Evolutionary conservation across 2,113 vertebrate genomes (phyloP).

Genomic region (Sceloporus undulatus): DNA sequence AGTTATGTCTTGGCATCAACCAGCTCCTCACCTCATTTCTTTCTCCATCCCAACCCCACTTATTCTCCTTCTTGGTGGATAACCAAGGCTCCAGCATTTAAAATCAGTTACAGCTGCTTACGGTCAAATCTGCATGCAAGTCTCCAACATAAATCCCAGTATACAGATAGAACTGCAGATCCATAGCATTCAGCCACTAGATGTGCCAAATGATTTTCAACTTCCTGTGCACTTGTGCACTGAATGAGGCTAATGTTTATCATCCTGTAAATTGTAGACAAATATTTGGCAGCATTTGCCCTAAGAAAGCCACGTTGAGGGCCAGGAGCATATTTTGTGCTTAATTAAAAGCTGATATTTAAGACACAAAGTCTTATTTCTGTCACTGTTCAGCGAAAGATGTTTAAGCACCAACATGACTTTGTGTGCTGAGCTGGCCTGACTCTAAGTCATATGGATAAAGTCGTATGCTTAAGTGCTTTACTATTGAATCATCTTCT

Average conservation of each 20-base stretch:
- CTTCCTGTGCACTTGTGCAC: constrained; percentile 59
- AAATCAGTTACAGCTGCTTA: background rate
- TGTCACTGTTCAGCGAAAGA: background rate
- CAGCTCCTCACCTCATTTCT: background rate
- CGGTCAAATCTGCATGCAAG: background rate
- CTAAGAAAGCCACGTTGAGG: background rate
- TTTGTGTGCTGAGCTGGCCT: background rate
- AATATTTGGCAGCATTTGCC: constrained; percentile 60
- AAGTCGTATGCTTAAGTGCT: constrained; percentile 1
- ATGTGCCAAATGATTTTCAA: constrained; percentile 54
- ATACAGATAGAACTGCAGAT: constrained; percentile 54
- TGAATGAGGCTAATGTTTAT: constrained; percentile 52
- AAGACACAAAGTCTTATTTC: background rate
- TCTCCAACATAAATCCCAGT: constrained; percentile 15
- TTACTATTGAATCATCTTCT: background rate
- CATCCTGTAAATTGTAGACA: constrained; percentile 37
- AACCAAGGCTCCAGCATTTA: background rate
- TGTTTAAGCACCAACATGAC: background rate
- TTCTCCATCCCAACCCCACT: background rate
- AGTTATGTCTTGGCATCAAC: background rate
- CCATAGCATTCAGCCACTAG: constrained; percentile 42
- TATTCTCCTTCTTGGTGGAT: accelerated
- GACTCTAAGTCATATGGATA: background rate
- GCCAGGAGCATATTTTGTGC: background rate
- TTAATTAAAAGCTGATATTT: constrained; percentile 17